These are phyloP conservation scores for Oceanodroma leucorhoa DNA, from an alignment of 2,797 vertebrate species.

Conservation along the genomic window DNA sequence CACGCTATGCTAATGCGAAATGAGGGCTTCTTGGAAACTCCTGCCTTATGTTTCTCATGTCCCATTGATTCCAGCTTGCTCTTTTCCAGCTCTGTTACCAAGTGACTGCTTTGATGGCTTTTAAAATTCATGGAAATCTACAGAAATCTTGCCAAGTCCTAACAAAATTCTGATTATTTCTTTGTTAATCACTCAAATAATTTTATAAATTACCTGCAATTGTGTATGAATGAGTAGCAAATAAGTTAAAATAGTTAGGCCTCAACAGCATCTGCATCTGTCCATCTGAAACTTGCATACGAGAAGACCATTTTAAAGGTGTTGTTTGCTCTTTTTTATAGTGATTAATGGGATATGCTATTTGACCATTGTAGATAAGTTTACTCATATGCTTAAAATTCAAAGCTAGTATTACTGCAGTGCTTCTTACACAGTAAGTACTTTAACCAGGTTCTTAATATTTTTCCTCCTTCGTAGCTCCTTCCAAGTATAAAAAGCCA, in stretches of 20 bases:
- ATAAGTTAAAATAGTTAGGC: not conserved
- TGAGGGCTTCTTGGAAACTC: not conserved
- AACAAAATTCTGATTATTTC: not conserved
- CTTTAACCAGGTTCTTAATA: not conserved
- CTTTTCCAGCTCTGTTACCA: not conserved
- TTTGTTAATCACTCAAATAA: not conserved
- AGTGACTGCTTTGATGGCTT: accelerated
- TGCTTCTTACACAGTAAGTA: not conserved
- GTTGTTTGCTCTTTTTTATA: not conserved
- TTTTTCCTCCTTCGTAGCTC: not conserved
- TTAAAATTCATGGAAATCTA: not conserved
- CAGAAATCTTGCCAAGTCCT: not conserved
- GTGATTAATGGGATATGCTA: not conserved
- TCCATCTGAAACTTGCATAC: not conserved
- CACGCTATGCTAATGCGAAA: accelerated
- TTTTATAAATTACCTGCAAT: not conserved
- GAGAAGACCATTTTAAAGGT: not conserved
- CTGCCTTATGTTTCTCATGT: not conserved
- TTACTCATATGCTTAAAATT: not conserved
- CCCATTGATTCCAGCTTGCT: not conserved
- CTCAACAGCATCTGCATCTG: not conserved
- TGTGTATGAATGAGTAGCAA: not conserved
- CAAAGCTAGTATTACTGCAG: not conserved
- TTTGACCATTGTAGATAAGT: not conserved
- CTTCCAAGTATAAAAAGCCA: not conserved